Conservation (phyloP, 2,797 vertebrate genomes). For the Euphonia xanthogaster region DNA sequence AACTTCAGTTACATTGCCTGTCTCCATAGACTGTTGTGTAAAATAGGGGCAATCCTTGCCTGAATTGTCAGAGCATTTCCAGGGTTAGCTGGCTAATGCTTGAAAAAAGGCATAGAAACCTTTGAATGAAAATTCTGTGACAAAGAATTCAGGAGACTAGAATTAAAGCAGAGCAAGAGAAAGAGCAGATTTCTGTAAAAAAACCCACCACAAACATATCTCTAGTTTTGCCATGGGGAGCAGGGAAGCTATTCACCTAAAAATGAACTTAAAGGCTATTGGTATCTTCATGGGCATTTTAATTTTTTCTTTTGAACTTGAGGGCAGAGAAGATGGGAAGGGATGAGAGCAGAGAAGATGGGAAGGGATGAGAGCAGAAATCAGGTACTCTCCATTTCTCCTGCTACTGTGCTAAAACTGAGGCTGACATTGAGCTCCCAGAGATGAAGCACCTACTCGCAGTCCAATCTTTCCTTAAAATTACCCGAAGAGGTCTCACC, state of each 20-base stretch:
- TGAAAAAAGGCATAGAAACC: neutral
- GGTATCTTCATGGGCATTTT: neutral
- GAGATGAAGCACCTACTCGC: neutral
- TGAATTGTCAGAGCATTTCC: neutral
- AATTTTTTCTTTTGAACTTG: neutral
- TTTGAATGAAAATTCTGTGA: neutral
- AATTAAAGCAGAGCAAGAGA: neutral
- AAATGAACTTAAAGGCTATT: neutral
- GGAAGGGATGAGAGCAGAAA: neutral
- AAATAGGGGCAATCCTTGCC: neutral
- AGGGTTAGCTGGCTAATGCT: neutral
- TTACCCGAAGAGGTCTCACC: neutral
- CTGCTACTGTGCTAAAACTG: neutral
- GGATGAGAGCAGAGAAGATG: neutral
- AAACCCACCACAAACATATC: neutral
- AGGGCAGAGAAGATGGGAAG: neutral
- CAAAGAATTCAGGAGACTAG: neutral
- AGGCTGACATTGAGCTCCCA: neutral
- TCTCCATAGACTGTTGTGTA: rapidly evolving
- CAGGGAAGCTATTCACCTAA: neutral
- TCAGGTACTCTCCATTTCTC: neutral
- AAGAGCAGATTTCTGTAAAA: neutral
- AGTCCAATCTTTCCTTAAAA: neutral
- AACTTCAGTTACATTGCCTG: neutral
- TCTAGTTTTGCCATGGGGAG: neutral